These are phyloP conservation scores for Danio tinwini DNA, from an alignment of 2,797 vertebrate genomes.

Conservation along the genomic window DNA sequence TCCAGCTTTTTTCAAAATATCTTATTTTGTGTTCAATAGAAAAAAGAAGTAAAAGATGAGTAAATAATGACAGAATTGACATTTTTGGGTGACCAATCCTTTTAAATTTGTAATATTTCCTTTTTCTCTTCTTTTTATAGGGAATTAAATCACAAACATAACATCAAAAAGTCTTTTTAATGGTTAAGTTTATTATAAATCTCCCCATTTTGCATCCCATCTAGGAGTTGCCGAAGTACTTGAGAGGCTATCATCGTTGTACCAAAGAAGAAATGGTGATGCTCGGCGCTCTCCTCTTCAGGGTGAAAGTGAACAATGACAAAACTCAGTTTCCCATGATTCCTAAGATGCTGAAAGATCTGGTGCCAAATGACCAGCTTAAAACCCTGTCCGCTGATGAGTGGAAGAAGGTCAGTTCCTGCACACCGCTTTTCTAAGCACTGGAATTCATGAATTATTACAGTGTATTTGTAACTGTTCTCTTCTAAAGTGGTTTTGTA, in stretches of 20 bases:
- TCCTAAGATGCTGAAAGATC: constrained; percentile 87
- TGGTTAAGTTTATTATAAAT: neutral
- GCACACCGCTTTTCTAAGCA: neutral
- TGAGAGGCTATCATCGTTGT: constrained; percentile 90
- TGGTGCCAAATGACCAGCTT: constrained; percentile 88
- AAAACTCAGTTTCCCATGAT: constrained; percentile 79
- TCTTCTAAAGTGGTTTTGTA: neutral
- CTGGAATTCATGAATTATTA: neutral
- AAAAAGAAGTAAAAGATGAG: too few species aligned
- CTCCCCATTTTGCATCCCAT: neutral
- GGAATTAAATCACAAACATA: too few species aligned
- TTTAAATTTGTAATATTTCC: too few species aligned
- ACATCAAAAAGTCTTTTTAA: neutral
- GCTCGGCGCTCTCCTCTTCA: constrained; percentile 89
- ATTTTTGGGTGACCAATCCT: too few species aligned
- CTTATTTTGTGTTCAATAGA: too few species aligned
- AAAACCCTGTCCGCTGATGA: constrained; percentile 87
- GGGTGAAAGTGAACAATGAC: constrained; percentile 81
- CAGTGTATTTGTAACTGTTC: neutral
- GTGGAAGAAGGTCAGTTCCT: constrained; percentile 89
- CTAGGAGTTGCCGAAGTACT: constrained; percentile 95
- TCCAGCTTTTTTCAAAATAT: too few species aligned
- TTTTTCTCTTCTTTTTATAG: too few species aligned
- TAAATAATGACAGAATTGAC: too few species aligned
- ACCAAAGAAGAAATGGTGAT: constrained; percentile 86